These are phyloP conservation scores for Sceloporus tristichus DNA, from an alignment of 2,113 vertebrate species.

Conservation along the genomic window DNA sequence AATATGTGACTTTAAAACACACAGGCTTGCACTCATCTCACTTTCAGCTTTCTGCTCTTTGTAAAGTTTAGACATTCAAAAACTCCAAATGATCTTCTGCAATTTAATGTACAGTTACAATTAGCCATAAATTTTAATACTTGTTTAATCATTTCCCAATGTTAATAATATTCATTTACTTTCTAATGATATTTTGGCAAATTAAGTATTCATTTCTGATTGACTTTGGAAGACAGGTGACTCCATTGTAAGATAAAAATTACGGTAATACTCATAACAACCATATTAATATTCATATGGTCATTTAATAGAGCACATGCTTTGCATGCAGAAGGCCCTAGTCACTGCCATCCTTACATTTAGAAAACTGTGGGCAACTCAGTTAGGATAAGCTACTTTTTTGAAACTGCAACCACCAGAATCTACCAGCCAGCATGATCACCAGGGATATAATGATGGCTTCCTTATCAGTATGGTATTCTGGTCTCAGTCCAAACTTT, in stretches of 20 bases:
- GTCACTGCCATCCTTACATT: not conserved
- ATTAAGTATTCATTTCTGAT: slow-evolving; percentile 40
- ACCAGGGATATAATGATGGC: not conserved
- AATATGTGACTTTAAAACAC: not conserved
- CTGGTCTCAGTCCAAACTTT: too few relatives aligned
- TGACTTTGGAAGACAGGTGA: slow-evolving; percentile 29
- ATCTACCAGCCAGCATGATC: not conserved
- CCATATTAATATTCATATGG: slow-evolving; percentile 28
- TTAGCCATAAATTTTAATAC: slow-evolving; percentile 8
- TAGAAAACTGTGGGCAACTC: not conserved
- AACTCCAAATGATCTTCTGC: not conserved
- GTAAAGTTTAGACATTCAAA: not conserved
- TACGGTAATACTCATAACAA: slow-evolving; percentile 16
- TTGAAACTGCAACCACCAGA: too few relatives aligned
- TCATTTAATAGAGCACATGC: slow-evolving; percentile 28
- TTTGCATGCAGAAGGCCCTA: not conserved
- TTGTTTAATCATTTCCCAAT: slow-evolving; percentile 15
- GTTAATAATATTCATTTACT: slow-evolving; percentile 30
- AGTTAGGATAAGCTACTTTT: not conserved
- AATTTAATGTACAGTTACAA: not conserved
- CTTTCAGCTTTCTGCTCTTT: not conserved
- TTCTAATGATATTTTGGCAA: slow-evolving; percentile 40
- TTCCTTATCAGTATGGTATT: too few relatives aligned
- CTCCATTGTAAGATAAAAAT: slow-evolving; percentile 26
- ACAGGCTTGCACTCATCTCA: not conserved